Evolutionary conservation across 2,888 invertebrate species (phyloP), one percentile per base, ranked within the genome.

Genomic region (Anagyrus pseudococci): DNA sequence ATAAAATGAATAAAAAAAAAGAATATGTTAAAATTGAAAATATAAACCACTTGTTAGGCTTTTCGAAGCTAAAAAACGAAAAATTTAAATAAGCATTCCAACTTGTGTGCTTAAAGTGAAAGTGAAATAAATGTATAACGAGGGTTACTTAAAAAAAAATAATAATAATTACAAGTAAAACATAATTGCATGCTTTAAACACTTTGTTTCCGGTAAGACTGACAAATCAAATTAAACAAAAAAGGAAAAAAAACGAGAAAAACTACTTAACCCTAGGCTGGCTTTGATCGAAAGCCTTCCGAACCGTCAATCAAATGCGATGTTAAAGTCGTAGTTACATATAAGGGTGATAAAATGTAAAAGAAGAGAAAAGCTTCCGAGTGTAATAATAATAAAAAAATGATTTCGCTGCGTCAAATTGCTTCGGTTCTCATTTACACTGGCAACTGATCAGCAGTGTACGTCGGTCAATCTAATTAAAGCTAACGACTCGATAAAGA

Each of bases 171-270:
- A n/a, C 15, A 40, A 58, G 63, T 58, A 64, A 50, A 64, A 61
- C 22, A 40, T 49, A 52, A 44, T 66, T 48, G 65, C 57, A 67
- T 69, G 46, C 48, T 64, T 59, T 43, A 43, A 49, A 53, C 33
- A 61, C 26, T 62, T 66, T 47, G 10, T 69, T 69, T 70, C 70
- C 67, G 66, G 69, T 68, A 73, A 75, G 73, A 73, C 75, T 73
- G 75, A 75, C 62, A 69, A 75, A 74, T 75, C 73, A 73, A 74
- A 73, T 69, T 71, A 41, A 55, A 65, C 56, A 52, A 44, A 48
- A 47, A 66, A 68, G 48, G 58, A 56, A 48, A 48, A 7, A 43
- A 47, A 37, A 50, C n/a, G n/a, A n/a, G n/a, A n/a, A n/a, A n/a
- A n/a, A n/a, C n/a, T n/a, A n/a, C n/a, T n/a, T n/a, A n/a, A n/a